These are phyloP conservation scores for Ryuthela nishihirai DNA, from an alignment of 2,888 invertebrate species.

Conservation along the genomic window DNA sequence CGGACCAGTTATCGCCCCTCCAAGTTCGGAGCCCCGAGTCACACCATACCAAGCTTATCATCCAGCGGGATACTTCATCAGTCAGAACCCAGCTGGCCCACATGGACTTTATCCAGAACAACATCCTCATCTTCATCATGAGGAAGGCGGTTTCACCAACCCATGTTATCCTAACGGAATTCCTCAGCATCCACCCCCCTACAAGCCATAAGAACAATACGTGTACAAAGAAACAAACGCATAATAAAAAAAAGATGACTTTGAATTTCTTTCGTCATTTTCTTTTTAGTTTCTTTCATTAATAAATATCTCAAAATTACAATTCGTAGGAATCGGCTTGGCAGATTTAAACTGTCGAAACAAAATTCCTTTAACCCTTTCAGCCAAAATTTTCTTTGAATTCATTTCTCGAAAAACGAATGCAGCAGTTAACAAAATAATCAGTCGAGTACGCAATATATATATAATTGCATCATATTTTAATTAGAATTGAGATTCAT, in stretches of 20 bases:
- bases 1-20: too few species aligned
- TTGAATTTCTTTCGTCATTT: background rate
- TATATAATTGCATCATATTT: too few species aligned
- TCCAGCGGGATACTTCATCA: constrained; percentile 12
- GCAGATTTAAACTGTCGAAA: too few species aligned
- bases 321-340: too few species aligned
- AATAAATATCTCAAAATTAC: too few species aligned
- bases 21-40: too few species aligned
- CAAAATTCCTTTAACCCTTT: too few species aligned
- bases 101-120: background rate
- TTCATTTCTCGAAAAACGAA: too few species aligned
- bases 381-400: too few species aligned
- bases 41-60: constrained; percentile 15
- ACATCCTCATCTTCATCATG: background rate
- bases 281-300: background rate
- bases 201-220: constrained; percentile 3
- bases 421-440: too few species aligned
- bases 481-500: too few species aligned
- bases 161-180: constrained; percentile 17
- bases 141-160: constrained; percentile 18
- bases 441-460: too few species aligned
- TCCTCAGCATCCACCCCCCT: constrained; percentile 8
- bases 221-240: background rate
- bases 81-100: constrained; percentile 20
- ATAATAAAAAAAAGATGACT: background rate